Conservation (phyloP, 2,797 vertebrate genomes). For the Potorous gilbertii region DNA sequence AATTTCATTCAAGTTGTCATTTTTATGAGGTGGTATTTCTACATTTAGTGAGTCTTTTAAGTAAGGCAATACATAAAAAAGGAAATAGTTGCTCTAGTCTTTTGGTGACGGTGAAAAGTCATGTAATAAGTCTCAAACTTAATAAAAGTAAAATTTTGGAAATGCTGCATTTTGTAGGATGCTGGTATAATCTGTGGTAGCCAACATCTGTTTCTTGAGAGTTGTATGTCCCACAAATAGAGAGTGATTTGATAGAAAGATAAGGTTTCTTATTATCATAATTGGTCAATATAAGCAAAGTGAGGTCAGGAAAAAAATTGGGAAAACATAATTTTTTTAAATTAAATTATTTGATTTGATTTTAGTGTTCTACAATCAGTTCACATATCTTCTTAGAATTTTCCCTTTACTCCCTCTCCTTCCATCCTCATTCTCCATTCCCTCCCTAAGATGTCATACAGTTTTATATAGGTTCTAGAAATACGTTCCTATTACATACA, state of each 20-base stretch:
- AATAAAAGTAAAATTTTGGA: conserved; percentile 21
- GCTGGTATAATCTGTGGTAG: neutral
- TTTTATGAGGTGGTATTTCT: neutral
- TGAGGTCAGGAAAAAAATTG: neutral
- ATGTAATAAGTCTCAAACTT: neutral
- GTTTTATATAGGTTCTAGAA: no score
- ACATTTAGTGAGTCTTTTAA: neutral
- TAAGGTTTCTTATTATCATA: neutral
- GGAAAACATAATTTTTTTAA: no score
- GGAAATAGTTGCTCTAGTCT: neutral
- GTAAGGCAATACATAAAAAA: neutral
- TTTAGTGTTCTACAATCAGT: no score
- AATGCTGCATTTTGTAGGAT: neutral
- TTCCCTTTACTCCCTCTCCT: no score
- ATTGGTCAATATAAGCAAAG: conserved; percentile 1
- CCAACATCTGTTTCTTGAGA: neutral
- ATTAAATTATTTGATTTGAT: no score
- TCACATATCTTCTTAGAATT: no score
- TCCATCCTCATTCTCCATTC: no score
- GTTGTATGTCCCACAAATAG: neutral
- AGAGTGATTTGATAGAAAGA: neutral
- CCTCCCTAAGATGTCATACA: no score
- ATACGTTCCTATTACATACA: no score
- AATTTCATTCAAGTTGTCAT: neutral
- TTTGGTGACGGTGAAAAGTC: neutral